Base-by-base conservation (phyloP, 92 coral and sea anemone species). In the Epizoanthus illoricatus region DNA sequence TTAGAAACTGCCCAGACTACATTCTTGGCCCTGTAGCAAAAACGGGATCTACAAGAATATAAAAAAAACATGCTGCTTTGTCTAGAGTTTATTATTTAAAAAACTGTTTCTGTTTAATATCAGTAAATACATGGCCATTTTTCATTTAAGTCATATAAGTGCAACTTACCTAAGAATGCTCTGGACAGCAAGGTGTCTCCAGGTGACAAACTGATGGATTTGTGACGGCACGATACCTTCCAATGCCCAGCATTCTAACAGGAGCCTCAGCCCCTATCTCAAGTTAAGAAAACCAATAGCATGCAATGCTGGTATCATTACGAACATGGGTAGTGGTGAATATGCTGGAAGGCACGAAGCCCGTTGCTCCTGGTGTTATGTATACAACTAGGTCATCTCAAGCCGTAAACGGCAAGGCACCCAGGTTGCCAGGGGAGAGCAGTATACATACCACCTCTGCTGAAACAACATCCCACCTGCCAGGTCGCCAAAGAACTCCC, bases 361-460 rank as follows among this genome's bases (percentile, higher is more conserved):
- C 81, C 9, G 81, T 60, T 59, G 69, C 81, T 76, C 81, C 81
- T 58, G 81, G 81, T 76, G 81, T 39, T 76, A 76, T 41, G 81
- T 76, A 76, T 76, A 76, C 81, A 24, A 61, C 56, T 58, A 43
- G 80, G 13, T 75, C 67, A 33, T 15, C 80, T 24, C 40, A 13
- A 74, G 59, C 80, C 52, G 39, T 8, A 28, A 24, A 57, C 13
- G 15, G 39, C 61, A n/a, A 75, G 16, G 70, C 69, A 76, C 59
- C 81, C 58, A 76, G 58, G 81, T 59, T 2, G 47, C 81, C 58
- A 60, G n/a, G n/a, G n/a, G n/a, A n/a, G n/a, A n/a, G 11, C 39
- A 59, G 81, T 33, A 76, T 76, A 59, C 69, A 75, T n/a, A 75
- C 8, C n/a, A 59, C 41, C 81, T 40, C 56, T 0, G 69, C 59